Percentiles rank a stretch among this genome's conserved stretches.
These are phyloP conservation scores for Myathropa florea DNA, from an alignment of 2,888 invertebrate genomes.

Conservation along the genomic window DNA sequence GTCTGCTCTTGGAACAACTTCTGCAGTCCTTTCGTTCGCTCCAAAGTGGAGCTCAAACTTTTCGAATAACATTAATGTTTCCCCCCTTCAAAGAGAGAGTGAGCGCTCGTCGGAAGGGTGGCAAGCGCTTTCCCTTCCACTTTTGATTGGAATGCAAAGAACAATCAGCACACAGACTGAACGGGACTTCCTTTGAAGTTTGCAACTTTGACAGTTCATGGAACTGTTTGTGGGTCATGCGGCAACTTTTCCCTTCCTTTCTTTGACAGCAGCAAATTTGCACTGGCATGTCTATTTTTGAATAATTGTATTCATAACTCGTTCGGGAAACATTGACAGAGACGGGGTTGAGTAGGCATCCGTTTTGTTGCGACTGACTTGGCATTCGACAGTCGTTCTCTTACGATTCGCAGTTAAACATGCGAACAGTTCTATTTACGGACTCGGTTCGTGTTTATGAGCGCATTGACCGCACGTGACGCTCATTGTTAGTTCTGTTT, in stretches of 20 bases:
- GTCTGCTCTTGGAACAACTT: not conserved
- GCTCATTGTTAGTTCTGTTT: not conserved
- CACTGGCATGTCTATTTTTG: not conserved
- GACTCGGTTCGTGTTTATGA: not conserved
- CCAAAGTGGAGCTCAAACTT: not conserved
- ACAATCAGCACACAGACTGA: not conserved
- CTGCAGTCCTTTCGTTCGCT: not conserved
- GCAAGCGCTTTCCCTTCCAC: not conserved
- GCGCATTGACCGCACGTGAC: slow-evolving; percentile 23
- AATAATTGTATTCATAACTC: not conserved
- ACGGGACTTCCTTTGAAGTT: not conserved
- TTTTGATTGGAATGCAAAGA: not conserved
- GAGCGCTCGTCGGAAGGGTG: too few relatives aligned
- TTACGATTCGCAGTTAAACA: not conserved
- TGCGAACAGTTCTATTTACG: slow-evolving; percentile 5
- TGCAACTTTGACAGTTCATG: not conserved
- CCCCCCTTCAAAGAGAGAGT: too few relatives aligned
- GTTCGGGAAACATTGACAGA: not conserved
- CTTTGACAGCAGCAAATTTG: not conserved
- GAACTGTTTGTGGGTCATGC: not conserved
- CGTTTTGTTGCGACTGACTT: not conserved
- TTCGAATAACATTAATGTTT: not conserved
- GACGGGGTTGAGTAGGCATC: not conserved
- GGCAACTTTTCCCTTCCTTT: not conserved
- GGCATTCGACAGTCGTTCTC: not conserved